Evolutionary conservation across 1,140 invertebrate species (phyloP).

Genomic region (Mycetomoellerius zeteki): DNA sequence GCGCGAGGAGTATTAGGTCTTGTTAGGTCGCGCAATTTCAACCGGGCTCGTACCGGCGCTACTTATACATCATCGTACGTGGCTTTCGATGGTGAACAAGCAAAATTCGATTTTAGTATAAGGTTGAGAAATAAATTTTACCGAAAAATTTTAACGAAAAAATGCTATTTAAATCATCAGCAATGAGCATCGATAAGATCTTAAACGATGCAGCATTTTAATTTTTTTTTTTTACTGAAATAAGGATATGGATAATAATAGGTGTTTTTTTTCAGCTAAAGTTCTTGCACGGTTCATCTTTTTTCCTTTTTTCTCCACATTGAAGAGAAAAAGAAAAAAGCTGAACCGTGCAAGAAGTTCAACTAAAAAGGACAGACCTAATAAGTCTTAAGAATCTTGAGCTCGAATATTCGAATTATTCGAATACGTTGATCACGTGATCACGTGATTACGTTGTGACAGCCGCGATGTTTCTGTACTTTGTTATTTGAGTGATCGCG

Average conservation of each 20-base stretch:
- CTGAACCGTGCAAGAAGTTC: no score
- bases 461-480: slow-evolving; percentile 32
- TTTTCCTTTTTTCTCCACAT: no score
- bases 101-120: not conserved
- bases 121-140: not conserved
- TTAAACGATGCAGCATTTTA: not conserved
- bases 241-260: not conserved
- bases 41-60: not conserved
- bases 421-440: no score
- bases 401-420: slow-evolving; percentile 23
- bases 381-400: slow-evolving; percentile 9
- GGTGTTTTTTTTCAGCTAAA: no score
- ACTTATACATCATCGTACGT: not conserved
- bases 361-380: no score
- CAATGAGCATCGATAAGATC: not conserved
- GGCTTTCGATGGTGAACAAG: not conserved
- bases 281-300: no score
- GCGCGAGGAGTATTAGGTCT: slow-evolving; percentile 28
- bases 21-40: not conserved
- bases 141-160: no score
- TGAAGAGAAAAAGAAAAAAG: no score
- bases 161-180: not conserved
- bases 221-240: slow-evolving; percentile 1
- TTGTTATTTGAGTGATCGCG: slow-evolving; percentile 15
- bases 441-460: not conserved